Percentiles rank a stretch among this genome's conserved stretches.
These are phyloP conservation scores for Peucedramus taeniatus DNA, from an alignment of 2,113 vertebrate species.

Conservation along the genomic window DNA sequence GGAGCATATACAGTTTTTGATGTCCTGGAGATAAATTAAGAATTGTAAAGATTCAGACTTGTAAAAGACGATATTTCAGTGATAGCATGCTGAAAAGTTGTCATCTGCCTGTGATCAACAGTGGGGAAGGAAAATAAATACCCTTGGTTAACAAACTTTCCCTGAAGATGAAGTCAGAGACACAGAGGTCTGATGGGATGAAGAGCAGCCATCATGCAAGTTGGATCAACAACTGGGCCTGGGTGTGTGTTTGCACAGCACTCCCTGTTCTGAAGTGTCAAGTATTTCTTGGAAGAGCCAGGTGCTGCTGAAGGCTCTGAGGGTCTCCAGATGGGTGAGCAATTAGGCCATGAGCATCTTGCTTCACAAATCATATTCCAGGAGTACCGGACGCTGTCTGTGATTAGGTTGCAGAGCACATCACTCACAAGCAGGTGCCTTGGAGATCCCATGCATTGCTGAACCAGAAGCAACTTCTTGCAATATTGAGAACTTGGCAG, in stretches of 20 bases:
- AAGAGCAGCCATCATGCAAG: neutral
- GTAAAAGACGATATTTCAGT: neutral
- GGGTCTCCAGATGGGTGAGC: neutral
- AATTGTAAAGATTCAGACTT: neutral
- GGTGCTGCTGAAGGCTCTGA: neutral
- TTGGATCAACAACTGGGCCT: neutral
- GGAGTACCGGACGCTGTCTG: rapidly evolving
- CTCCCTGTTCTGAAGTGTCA: neutral
- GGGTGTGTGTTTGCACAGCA: neutral
- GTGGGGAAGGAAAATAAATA: neutral
- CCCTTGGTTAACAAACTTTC: neutral
- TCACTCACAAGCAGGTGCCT: neutral
- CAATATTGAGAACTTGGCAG: neutral
- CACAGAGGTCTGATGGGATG: neutral
- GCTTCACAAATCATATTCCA: neutral
- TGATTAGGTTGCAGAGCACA: neutral
- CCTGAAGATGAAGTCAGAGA: neutral
- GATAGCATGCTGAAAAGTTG: neutral
- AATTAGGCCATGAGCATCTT: rapidly evolving
- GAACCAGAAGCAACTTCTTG: neutral
- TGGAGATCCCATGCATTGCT: neutral
- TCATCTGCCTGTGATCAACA: neutral
- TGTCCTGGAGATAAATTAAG: neutral
- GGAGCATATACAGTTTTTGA: neutral
- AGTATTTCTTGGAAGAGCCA: neutral